Base-by-base conservation (phyloP, 2,888 invertebrate genomes). In the Hirtodrosophila histrioides region DNA sequence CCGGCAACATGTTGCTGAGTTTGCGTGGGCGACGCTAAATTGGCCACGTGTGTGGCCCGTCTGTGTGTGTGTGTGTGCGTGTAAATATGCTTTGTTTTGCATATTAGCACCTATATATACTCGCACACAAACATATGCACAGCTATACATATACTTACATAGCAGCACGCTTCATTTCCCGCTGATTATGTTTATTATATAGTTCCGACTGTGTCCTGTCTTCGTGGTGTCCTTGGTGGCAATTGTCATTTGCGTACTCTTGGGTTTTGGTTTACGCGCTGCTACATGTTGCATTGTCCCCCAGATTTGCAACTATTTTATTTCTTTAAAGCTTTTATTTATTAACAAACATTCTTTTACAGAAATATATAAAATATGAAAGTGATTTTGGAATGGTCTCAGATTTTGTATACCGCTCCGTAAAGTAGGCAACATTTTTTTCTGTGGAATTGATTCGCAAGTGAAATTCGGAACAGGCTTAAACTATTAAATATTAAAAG, bases 1-100 rank as follows among this genome's bases (percentile, higher is more conserved):
- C 48, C 61, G 49, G 78, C 69, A 86, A 74, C 81, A 81, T 81
- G 81, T 75, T 81, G 81, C 86, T 76, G 73, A 75, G 69, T 54
- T 81, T 79, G 75, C 73, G 73, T 77, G 77, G 65, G 73, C 65
- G 60, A 24, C 41, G 37, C 43, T 43, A 45, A 57, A 43, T 46
- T 62, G 31, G 27, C 56, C 67, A 75, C 71, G 74, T 66, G 74
- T 75, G 70, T 36, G 36, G 24, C n/a, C 8, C 57, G 45, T 46
- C 46, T 43, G 11, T 54, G 11, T 54, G 8, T 7, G 29, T 39
- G 24, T 31, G 23, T 45, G 27, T 57, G 43, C 35, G 17, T 58
- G 33, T 9, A 40, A 23, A 24, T 58, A 44, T 48, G 33, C 33
- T 63, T 45, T 72, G 43, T 60, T 77, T 54, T 49, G 68, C 51